These are phyloP conservation scores for Crocallis elinguaria DNA, from an alignment of 2,888 invertebrate species.

Conservation along the genomic window DNA sequence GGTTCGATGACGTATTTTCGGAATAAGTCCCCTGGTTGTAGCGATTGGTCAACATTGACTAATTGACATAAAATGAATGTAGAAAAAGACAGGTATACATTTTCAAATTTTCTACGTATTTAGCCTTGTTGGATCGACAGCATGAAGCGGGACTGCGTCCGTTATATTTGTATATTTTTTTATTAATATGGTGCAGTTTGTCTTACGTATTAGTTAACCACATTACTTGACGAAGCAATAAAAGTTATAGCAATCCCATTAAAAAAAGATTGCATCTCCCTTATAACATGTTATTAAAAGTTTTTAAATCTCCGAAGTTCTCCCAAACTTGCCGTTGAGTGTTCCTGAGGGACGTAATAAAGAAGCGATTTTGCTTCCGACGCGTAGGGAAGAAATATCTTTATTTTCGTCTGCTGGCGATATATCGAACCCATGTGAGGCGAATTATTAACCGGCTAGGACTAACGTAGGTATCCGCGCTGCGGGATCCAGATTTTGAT, in stretches of 20 bases:
- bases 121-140: no score
- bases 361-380: conserved; percentile 26
- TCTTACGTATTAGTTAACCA: no score
- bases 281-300: conserved; percentile 32
- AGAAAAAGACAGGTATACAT: no score
- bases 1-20: no score
- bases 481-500: conserved; percentile 2
- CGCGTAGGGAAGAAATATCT: conserved; percentile 23
- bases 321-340: conserved; percentile 4
- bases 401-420: conserved; percentile 24
- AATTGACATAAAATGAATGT: no score
- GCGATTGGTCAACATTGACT: no score
- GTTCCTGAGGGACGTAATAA: conserved; percentile 18
- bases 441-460: conserved; percentile 37
- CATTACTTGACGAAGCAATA: conserved; percentile 1
- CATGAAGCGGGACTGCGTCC: no score
- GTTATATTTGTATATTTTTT: no score
- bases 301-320: conserved; percentile 26
- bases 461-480: conserved; percentile 25
- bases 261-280: conserved; percentile 17
- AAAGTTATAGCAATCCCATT: conserved; percentile 18
- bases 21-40: no score
- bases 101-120: no score
- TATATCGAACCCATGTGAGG: conserved; percentile 39
- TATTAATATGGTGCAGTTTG: no score